phyloP scores from a whole-genome alignment of 2,113 vertebrate species.

The Morone saxatilis region DNA sequence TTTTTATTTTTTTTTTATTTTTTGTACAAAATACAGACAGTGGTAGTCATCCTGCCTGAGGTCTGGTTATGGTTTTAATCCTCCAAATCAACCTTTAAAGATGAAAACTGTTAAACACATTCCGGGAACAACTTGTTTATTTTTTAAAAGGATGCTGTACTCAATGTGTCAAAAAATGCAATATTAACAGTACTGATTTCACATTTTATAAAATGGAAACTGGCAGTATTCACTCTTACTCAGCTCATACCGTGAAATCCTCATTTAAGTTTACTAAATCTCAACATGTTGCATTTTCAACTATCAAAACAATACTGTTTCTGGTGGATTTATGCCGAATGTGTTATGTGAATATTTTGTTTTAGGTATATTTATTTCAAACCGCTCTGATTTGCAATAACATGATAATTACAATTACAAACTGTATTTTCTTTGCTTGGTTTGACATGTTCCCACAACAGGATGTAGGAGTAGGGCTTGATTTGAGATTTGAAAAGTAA shows the following conservation, averaged over 20 bases:
- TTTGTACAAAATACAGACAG: background rate
- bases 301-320: background rate
- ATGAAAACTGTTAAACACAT: background rate
- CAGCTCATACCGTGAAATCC: background rate
- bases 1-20: background rate
- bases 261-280: background rate
- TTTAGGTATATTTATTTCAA: background rate
- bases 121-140: background rate
- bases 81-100: conserved; percentile 1
- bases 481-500: background rate
- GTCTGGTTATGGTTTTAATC: conserved; percentile 1
- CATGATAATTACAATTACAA: background rate
- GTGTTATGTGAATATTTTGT: background rate
- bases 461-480: background rate
- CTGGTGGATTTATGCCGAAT: background rate
- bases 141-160: background rate
- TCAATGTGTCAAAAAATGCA: background rate
- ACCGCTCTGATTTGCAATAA: background rate
- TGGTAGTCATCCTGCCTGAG: background rate
- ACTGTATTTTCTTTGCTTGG: background rate
- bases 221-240: background rate
- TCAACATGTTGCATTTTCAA: background rate
- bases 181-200: background rate
- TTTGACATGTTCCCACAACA: background rate
- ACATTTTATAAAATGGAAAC: conserved; percentile 9